Evolutionary conservation across 2,888 invertebrate genomes (phyloP).

Genomic region (Desoria tigrina): DNA sequence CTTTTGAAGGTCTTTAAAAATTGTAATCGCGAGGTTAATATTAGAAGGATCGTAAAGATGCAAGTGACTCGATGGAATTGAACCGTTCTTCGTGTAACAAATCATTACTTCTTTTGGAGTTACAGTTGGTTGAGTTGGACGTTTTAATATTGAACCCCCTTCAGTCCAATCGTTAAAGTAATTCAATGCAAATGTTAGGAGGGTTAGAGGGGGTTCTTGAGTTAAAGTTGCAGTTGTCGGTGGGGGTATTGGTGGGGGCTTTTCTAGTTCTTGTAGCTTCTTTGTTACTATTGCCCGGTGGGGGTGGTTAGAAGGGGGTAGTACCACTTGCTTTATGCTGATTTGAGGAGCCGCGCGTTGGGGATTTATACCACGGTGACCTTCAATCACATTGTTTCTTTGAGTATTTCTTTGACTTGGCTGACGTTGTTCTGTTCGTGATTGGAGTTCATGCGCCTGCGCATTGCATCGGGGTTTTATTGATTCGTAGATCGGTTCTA

Average conservation of each 20-base stretch:
- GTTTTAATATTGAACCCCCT: background rate
- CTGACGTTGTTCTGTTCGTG: no score
- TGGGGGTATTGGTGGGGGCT: no score
- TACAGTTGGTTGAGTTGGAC: constrained; percentile 57
- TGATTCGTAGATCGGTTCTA: constrained; percentile 79
- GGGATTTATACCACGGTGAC: no score
- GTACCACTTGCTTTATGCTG: no score
- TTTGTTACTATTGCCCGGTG: no score
- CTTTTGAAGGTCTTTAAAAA: constrained; percentile 77
- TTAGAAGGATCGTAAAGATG: constrained; percentile 95
- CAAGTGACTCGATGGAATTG: constrained; percentile 89
- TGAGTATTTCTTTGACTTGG: no score
- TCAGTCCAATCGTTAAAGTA: background rate
- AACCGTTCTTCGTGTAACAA: constrained; percentile 80
- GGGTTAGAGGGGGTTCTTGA: background rate
- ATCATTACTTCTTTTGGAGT: constrained; percentile 94
- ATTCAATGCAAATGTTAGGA: background rate
- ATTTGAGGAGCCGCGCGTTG: no score
- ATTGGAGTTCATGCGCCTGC: no score
- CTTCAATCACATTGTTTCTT: no score
- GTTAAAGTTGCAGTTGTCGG: no score
- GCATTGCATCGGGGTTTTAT: constrained; percentile 75
- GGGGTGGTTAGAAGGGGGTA: no score
- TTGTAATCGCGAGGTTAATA: constrained; percentile 58
- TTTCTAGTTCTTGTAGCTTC: no score